A percentile compares a stretch with the other conserved stretches of the same genome.
Evolutionary conservation across 1,140 invertebrate genomes (phyloP).

Genomic region (Polypedilum pembai): DNA sequence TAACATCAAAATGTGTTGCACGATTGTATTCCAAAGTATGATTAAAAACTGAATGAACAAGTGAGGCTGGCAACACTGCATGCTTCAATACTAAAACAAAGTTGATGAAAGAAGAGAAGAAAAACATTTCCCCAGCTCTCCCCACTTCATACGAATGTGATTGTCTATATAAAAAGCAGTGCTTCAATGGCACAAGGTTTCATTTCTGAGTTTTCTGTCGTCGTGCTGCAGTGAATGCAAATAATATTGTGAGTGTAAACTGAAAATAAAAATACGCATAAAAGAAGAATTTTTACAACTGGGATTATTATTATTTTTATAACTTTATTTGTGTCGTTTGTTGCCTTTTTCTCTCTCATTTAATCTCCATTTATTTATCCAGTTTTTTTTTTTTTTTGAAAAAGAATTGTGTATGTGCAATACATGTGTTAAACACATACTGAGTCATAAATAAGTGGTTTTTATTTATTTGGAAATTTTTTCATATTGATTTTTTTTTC

Average conservation of each 20-base stretch:
- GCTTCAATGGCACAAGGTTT: conserved; percentile 10
- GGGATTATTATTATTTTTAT: too few relatives aligned
- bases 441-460: neutral
- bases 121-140: conserved; percentile 10
- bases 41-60: neutral
- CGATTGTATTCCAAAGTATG: neutral
- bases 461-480: neutral
- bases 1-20: neutral
- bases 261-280: too few relatives aligned
- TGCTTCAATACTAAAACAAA: neutral
- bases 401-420: neutral
- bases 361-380: neutral
- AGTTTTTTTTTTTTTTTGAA: neutral
- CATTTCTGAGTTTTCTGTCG: conserved; percentile 16
- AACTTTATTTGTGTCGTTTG: too few relatives aligned
- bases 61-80: neutral
- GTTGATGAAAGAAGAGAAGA: neutral
- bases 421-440: neutral
- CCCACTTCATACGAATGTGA: neutral
- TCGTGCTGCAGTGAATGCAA: conserved; percentile 15
- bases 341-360: neutral
- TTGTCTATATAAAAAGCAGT: conserved; percentile 12
- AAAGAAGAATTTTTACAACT: too few relatives aligned
- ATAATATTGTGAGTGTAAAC: conserved; percentile 11
- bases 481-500: neutral